Evolutionary conservation across 2,888 invertebrate species (phyloP).

Genomic region (Dioctria rufipes): DNA sequence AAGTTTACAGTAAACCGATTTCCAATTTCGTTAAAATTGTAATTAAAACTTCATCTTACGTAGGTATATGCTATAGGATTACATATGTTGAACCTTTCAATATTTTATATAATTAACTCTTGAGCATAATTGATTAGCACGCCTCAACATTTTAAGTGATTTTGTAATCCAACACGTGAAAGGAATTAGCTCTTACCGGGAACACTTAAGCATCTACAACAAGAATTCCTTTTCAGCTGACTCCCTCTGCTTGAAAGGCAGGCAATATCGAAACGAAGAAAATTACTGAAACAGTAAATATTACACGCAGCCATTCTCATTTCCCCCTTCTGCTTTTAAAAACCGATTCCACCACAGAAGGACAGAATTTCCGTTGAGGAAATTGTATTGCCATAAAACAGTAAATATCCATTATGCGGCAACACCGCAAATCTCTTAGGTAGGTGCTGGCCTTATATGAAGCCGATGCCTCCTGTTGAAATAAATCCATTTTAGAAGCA

Average conservation of each 20-base stretch:
- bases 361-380: constrained; percentile 14
- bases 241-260: not conserved
- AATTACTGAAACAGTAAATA: not conserved
- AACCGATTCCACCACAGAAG: not conserved
- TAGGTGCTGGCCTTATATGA: not conserved
- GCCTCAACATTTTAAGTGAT: no score
- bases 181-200: no score
- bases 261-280: not conserved
- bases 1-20: no score
- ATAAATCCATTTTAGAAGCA: constrained; percentile 18
- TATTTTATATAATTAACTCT: no score
- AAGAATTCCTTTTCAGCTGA: not conserved
- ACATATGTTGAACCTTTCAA: no score
- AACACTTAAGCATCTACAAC: no score
- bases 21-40: no score
- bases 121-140: no score
- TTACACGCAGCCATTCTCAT: not conserved
- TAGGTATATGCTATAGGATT: no score
- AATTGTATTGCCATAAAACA: constrained; percentile 24
- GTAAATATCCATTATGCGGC: constrained; percentile 26
- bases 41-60: no score
- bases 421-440: not conserved
- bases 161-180: no score
- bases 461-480: not conserved
- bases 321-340: not conserved